phyloP scores from a whole-genome alignment of 2,113 vertebrate genomes.

The Odocoileus hemionus region DNA sequence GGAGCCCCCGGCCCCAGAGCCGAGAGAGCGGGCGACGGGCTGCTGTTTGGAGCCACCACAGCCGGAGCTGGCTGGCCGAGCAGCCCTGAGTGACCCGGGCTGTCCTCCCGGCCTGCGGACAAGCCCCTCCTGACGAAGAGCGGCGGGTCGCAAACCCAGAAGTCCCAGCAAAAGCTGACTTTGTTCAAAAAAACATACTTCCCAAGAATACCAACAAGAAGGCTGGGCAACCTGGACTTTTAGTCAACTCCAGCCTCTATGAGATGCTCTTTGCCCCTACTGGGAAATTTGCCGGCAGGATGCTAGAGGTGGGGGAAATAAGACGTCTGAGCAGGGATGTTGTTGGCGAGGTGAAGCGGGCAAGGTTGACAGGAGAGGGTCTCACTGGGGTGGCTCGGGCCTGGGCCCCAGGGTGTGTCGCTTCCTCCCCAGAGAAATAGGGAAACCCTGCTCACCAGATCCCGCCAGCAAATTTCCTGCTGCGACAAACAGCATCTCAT shows the following conservation, averaged over 20 bases:
- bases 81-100: rapidly evolving
- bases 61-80: rapidly evolving
- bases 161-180: neutral
- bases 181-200: neutral
- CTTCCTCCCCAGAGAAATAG: neutral
- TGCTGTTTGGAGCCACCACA: too few relatives aligned
- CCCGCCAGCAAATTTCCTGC: neutral
- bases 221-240: neutral
- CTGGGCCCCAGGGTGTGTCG: neutral
- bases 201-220: neutral
- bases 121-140: neutral
- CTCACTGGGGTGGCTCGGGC: rapidly evolving
- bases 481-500: neutral
- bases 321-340: rapidly evolving
- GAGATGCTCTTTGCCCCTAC: neutral
- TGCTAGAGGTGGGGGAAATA: rapidly evolving
- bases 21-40: rapidly evolving
- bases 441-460: neutral
- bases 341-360: rapidly evolving
- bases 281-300: neutral
- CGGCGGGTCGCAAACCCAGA: neutral
- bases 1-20: neutral
- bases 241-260: neutral
- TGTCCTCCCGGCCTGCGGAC: rapidly evolving
- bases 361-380: rapidly evolving